Conservation (phyloP, 2,797 vertebrate genomes). For the Sparus aurata region DNA sequence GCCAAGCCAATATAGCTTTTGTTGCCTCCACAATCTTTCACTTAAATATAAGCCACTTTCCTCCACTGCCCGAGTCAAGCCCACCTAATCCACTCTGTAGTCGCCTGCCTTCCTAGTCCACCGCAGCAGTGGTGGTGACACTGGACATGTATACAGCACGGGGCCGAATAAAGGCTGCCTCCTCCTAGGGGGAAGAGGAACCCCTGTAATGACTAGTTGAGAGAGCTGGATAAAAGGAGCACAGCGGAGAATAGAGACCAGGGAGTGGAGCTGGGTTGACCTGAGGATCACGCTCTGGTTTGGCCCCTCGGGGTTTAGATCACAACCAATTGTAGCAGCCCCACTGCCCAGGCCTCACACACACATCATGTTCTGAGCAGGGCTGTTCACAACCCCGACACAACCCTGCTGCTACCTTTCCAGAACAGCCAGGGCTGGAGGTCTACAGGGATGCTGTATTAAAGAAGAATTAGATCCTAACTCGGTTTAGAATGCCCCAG, state of each 20-base stretch:
- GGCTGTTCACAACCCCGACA: slow-evolving; percentile 39
- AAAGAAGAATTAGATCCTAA: slow-evolving; percentile 41
- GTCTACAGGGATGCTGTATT: slow-evolving; percentile 23
- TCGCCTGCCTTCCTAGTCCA: slow-evolving; percentile 23
- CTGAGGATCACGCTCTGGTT: slow-evolving; percentile 72
- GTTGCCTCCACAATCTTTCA: slow-evolving; percentile 39
- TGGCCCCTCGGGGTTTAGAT: slow-evolving; percentile 76
- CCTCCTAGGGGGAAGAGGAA: slow-evolving; percentile 66
- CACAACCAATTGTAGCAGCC: slow-evolving; percentile 79
- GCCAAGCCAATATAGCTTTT: slow-evolving; percentile 6
- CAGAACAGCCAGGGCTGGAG: slow-evolving; percentile 20
- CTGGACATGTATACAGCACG: slow-evolving; percentile 46
- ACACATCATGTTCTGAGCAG: slow-evolving; percentile 48
- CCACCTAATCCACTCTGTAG: slow-evolving; percentile 61
- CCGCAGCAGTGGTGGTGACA: slow-evolving; percentile 41
- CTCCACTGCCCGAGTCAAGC: slow-evolving; percentile 41
- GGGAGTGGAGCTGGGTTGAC: slow-evolving; percentile 57
- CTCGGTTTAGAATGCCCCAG: slow-evolving; percentile 27
- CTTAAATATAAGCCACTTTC: slow-evolving; percentile 52
- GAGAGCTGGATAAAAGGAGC: slow-evolving; percentile 74
- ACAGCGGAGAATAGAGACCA: slow-evolving; percentile 61
- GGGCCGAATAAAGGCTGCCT: slow-evolving; percentile 56
- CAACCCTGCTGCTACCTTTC: slow-evolving; percentile 31
- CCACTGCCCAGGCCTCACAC: slow-evolving; percentile 46
- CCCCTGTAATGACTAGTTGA: slow-evolving; percentile 76